Evolutionary conservation across 2,797 vertebrate genomes (phyloP), one percentile per base, ranked within the genome.

Genomic region (Pempheris klunzingeri): DNA sequence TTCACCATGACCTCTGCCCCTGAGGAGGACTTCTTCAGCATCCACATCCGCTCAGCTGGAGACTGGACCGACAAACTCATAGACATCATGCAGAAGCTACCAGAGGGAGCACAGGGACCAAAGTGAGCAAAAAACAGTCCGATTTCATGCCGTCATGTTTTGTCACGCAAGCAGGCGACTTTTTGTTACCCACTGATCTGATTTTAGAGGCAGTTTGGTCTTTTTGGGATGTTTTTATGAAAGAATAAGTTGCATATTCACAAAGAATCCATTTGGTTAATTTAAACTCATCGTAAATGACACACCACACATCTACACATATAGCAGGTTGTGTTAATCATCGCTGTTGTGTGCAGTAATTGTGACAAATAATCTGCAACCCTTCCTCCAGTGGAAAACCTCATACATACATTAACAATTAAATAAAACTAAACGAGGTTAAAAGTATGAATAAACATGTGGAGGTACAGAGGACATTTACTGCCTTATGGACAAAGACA

Each of bases 1-100:
- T 98, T 98, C 92, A 98, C 97, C 83, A 95, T 98, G 94, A 98
- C 97, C 76, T 98, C 97, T 0, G 96, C 97, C 0, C 97, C 97
- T 0, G 97, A 98, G 88, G 97, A 98, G 88, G 95, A 97, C 28
- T 97, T 94, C 91, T 96, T 98, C 86, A 96, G 96, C 57, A 71
- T 99, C 78, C 97, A 98, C 87, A 93, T 98, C 84, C 94, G 96
- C 70, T 95, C 84, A 0, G 96, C 92, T 0, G 97, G 97, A 0
- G 96, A 98, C 93, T 98, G 97, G 97, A 98, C 97, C 0, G 93
- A 97, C 68, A 87, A 86, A 22, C 94, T 99, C 71, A 96, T 98
- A 0, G 82, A 86, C 49, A 94, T 94, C 74, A 80, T 95, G 65
- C 84, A 95, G 85, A 24, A 93, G 11, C 82, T 95, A 4, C 94